A percentile compares a stretch with the other conserved stretches of the same genome.
Evolutionary conservation across 1,140 invertebrate species (phyloP).

Genomic region (Laupala kohalensis): DNA sequence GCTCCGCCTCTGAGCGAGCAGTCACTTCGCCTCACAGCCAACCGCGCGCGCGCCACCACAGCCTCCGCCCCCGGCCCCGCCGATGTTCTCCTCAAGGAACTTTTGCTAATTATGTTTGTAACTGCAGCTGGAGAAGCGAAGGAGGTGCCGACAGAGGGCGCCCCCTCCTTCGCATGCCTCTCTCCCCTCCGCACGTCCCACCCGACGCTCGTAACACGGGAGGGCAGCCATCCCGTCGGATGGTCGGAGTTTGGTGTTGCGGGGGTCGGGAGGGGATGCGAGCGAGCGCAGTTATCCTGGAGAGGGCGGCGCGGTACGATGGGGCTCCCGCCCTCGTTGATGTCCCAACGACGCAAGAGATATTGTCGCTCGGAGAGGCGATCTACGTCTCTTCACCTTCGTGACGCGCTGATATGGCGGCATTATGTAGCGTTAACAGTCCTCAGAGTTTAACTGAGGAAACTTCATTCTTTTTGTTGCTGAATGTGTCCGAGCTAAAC

Average conservation of each 20-base stretch:
- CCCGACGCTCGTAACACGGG: background rate
- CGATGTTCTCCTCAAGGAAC: background rate
- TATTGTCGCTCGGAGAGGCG: no score
- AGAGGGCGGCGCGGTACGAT: background rate
- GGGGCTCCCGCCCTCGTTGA: background rate
- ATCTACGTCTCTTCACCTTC: no score
- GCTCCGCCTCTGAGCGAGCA: background rate
- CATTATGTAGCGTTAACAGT: no score
- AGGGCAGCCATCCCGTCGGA: background rate
- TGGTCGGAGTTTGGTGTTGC: no score
- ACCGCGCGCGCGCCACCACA: background rate
- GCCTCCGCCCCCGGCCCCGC: background rate
- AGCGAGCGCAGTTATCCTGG: background rate
- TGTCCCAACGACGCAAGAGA: background rate
- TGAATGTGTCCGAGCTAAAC: no score
- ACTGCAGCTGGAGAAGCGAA: background rate
- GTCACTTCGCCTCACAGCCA: background rate
- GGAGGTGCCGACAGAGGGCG: slow-evolving; percentile 2
- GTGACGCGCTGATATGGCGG: no score
- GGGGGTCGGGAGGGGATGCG: no score
- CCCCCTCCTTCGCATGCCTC: background rate
- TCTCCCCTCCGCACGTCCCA: background rate
- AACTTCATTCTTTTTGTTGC: no score
- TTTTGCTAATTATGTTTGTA: slow-evolving; percentile 1
- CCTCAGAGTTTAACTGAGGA: no score